These are phyloP conservation scores for Toxostoma redivivum DNA, from an alignment of 2,113 vertebrate species.

Conservation along the genomic window DNA sequence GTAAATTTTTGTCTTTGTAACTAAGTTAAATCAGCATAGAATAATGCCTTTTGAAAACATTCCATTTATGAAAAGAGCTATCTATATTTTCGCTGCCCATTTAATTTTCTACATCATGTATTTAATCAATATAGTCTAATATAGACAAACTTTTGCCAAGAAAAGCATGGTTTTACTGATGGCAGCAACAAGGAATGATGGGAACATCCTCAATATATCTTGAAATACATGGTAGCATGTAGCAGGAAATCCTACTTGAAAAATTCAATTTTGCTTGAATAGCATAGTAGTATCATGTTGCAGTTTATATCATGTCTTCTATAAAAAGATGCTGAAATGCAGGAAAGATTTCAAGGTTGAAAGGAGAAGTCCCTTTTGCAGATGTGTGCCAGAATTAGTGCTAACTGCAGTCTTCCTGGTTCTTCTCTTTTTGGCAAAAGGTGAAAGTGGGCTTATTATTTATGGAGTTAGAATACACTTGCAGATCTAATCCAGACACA, in stretches of 20 bases:
- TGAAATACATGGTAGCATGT: not conserved
- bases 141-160: not conserved
- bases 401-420: not conserved
- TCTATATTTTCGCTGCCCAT: not conserved
- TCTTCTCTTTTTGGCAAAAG: not conserved
- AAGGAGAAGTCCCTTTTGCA: not conserved
- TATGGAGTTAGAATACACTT: not conserved
- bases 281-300: not conserved
- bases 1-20: not conserved
- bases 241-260: not conserved
- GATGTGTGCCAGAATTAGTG: not conserved
- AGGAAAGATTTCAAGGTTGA: not conserved
- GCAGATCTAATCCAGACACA: not conserved
- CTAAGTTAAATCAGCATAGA: not conserved
- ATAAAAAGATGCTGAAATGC: not conserved
- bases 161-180: not conserved
- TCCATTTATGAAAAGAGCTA: not conserved
- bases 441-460: not conserved
- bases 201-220: not conserved
- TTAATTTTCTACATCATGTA: not conserved
- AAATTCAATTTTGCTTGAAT: not conserved
- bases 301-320: not conserved
- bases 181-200: not conserved
- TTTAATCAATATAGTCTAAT: not conserved
- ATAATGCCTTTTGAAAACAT: not conserved